phyloP scores from a whole-genome alignment of 2,113 vertebrate species.

The Pipra filicauda region DNA sequence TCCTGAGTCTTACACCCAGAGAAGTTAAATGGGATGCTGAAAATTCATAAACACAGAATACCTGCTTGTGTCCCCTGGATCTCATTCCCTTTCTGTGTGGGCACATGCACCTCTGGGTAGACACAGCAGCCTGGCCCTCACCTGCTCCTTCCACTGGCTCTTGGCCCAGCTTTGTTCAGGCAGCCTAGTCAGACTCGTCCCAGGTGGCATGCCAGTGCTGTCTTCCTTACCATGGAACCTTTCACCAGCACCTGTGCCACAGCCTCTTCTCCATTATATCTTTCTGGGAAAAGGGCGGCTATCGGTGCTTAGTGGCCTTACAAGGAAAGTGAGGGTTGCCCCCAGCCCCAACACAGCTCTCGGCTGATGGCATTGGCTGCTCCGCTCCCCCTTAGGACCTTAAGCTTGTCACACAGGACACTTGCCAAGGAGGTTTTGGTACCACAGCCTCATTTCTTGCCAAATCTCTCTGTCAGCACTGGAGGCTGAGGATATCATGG shows the following conservation, averaged over 20 bases:
- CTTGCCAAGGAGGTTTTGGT: neutral
- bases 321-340: accelerated
- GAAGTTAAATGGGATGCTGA: neutral
- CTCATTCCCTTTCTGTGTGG: neutral
- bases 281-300: neutral
- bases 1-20: neutral
- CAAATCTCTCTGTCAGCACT: neutral
- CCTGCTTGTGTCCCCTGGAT: neutral
- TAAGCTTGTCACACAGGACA: accelerated
- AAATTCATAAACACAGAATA: neutral
- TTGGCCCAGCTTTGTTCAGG: neutral
- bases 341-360: accelerated
- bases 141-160: neutral
- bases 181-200: neutral
- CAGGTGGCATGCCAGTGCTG: accelerated
- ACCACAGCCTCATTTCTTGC: neutral
- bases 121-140: neutral
- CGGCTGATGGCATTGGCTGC: neutral
- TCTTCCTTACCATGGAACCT: neutral
- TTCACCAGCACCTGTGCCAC: neutral
- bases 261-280: neutral
- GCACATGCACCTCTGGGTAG: accelerated
- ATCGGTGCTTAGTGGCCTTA: accelerated
- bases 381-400: neutral
- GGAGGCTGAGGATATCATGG: neutral